A percentile compares a stretch with the other conserved stretches of the same genome.
Conservation (phyloP, 1,140 invertebrate species). For the Cyphomyrmex costatus region DNA sequence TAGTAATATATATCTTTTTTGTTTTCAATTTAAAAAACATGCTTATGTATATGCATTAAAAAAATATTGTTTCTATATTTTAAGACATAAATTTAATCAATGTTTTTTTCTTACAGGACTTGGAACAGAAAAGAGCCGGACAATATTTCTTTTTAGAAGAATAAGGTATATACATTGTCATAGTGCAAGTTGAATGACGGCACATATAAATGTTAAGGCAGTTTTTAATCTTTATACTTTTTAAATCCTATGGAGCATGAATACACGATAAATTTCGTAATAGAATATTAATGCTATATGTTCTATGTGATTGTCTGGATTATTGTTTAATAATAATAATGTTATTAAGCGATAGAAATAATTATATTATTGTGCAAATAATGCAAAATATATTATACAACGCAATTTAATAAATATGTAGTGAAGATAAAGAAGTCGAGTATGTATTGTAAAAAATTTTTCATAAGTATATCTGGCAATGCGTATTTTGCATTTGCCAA, state of each 20-base stretch:
- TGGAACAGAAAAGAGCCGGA: slow-evolving; percentile 98
- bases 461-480: neutral
- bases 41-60: neutral
- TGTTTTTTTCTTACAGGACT: slow-evolving; percentile 90
- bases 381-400: slow-evolving; percentile 30
- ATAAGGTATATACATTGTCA: slow-evolving; percentile 86
- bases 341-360: slow-evolving; percentile 18
- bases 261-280: slow-evolving; percentile 37
- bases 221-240: slow-evolving; percentile 73
- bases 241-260: slow-evolving; percentile 66
- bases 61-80: neutral
- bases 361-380: slow-evolving; percentile 35
- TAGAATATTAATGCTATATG: slow-evolving; percentile 32
- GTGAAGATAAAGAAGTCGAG: neutral
- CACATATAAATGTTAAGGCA: slow-evolving; percentile 56
- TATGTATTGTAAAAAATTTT: slow-evolving; percentile 14
- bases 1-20: neutral
- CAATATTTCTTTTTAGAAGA: slow-evolving; percentile 99
- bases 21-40: neutral
- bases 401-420: neutral
- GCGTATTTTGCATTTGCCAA: too few relatives aligned
- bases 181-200: slow-evolving; percentile 56
- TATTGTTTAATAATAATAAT: slow-evolving; percentile 26
- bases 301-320: slow-evolving; percentile 24
- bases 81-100: slow-evolving; percentile 4